Evolutionary conservation across 1,140 invertebrate genomes (phyloP).

Genomic region (Ctenoplectra terminalis): DNA sequence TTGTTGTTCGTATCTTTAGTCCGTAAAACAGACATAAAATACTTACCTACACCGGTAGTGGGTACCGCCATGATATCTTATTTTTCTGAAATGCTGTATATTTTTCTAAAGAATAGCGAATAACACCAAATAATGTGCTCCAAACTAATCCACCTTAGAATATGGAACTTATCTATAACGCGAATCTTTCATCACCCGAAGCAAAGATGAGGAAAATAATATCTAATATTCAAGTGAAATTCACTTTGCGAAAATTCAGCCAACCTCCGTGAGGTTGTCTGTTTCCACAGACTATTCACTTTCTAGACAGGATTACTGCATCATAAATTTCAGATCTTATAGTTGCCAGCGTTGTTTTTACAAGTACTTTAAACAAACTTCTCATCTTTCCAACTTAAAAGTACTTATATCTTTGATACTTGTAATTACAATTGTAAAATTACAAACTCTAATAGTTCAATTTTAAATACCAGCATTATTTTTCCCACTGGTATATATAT

Average conservation of each 20-base stretch:
- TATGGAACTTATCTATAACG: slow-evolving; percentile 44
- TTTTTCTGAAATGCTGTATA: slow-evolving; percentile 70
- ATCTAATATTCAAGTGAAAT: slow-evolving; percentile 64
- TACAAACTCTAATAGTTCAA: neutral
- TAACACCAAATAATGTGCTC: slow-evolving; percentile 46
- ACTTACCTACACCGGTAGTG: slow-evolving; percentile 82
- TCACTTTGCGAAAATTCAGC: slow-evolving; percentile 69
- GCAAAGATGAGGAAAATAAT: slow-evolving; percentile 51
- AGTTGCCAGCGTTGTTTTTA: slow-evolving; percentile 7
- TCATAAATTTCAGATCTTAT: neutral
- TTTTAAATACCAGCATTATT: neutral
- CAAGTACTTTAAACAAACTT: neutral
- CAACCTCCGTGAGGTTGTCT: slow-evolving; percentile 73
- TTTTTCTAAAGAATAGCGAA: slow-evolving; percentile 62
- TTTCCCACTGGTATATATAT: neutral
- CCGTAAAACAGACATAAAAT: slow-evolving; percentile 54
- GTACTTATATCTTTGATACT: neutral
- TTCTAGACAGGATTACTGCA: slow-evolving; percentile 52
- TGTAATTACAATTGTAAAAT: neutral
- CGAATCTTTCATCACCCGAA: slow-evolving; percentile 58
- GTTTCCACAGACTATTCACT: slow-evolving; percentile 58
- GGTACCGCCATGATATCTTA: slow-evolving; percentile 81
- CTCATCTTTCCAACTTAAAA: neutral
- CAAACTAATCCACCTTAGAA: slow-evolving; percentile 37
- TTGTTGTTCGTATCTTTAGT: slow-evolving; percentile 27